A percentile compares a stretch with the other conserved stretches of the same genome.
Evolutionary conservation across 1,140 invertebrate species (phyloP).

Genomic region (Drosophila tropicalis): DNA sequence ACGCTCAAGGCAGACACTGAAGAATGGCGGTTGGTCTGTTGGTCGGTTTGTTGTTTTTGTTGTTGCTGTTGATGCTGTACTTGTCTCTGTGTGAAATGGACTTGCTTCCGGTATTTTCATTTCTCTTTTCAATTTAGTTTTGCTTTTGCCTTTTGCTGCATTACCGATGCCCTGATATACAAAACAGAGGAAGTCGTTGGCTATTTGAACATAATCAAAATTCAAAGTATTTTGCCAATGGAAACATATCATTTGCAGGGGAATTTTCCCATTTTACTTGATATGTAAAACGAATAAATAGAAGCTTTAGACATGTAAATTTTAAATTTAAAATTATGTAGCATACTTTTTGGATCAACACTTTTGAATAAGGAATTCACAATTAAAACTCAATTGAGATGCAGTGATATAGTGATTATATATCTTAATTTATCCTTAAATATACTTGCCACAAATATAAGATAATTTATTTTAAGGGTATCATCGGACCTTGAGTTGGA

Average conservation of each 20-base stretch:
- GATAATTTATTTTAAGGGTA: no score
- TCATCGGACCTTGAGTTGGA: no score
- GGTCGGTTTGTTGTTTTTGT: conserved; percentile 1
- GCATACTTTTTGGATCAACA: no score
- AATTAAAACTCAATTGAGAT: no score
- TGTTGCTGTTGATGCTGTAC: neutral
- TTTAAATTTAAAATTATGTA: no score
- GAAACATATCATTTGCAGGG: neutral
- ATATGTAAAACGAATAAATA: no score
- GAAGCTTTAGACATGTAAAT: no score
- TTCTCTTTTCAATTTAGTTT: conserved; percentile 25
- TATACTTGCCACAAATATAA: no score
- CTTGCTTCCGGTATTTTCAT: conserved; percentile 41
- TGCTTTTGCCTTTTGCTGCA: conserved; percentile 11
- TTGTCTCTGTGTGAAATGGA: conserved; percentile 3
- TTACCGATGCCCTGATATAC: neutral
- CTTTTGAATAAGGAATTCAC: no score
- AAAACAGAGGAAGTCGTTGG: neutral
- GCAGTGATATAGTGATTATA: no score
- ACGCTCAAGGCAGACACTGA: conserved; percentile 22
- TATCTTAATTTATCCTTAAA: no score
- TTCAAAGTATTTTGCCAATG: neutral
- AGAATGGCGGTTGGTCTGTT: conserved; percentile 5
- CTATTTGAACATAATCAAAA: neutral
- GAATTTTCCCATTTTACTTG: neutral